These are phyloP conservation scores for Mus minutoides DNA, from an alignment of 2,797 vertebrate genomes.

Conservation along the genomic window DNA sequence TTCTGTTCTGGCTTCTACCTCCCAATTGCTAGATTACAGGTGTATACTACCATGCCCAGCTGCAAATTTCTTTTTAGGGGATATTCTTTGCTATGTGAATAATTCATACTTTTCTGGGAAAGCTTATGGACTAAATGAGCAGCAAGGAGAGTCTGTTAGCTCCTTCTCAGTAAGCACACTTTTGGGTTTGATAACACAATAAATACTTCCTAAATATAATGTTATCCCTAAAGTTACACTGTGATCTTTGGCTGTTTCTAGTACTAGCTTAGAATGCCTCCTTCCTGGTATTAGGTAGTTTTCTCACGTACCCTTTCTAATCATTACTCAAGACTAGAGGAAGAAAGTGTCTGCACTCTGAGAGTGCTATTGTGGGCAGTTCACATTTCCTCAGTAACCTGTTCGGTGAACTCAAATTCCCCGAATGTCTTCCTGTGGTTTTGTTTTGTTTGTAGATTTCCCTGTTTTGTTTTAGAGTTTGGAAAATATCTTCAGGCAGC, in stretches of 20 bases:
- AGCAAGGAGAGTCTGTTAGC: not conserved
- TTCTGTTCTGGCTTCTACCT: not conserved
- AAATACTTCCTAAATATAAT: slow-evolving; percentile 38
- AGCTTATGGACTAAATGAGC: not conserved
- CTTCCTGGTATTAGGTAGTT: not conserved
- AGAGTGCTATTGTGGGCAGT: not conserved
- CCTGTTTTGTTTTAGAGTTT: not conserved
- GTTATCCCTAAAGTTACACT: not conserved
- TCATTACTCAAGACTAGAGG: not conserved
- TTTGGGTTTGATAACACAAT: slow-evolving; percentile 11
- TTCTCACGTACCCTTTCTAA: not conserved
- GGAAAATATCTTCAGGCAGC: not conserved
- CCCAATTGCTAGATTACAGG: not conserved
- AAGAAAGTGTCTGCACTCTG: not conserved
- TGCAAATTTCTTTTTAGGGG: slow-evolving; percentile 11
- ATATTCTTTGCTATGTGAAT: not conserved
- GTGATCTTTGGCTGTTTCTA: not conserved
- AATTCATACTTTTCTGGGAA: not conserved
- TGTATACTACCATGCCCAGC: not conserved
- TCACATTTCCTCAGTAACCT: not conserved
- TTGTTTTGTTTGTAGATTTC: not conserved
- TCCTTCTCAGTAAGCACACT: not conserved
- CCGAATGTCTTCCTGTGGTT: not conserved
- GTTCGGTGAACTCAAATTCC: not conserved
- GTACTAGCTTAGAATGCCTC: not conserved